Conservation (phyloP, 2,113 vertebrate species). For the Percopsis transmontana region DNA sequence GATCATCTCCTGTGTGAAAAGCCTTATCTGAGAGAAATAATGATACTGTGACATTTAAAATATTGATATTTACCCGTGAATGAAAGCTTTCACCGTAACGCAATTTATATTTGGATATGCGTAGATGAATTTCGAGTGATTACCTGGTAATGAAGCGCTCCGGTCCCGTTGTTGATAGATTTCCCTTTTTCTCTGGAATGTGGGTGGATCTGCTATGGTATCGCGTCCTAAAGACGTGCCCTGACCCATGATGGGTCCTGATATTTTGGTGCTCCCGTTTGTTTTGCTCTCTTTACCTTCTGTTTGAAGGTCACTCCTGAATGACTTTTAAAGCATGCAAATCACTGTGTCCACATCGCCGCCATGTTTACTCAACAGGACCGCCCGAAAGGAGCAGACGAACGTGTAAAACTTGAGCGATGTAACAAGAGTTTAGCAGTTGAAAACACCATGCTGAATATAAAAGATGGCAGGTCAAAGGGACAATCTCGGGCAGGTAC, state of each 20-base stretch:
- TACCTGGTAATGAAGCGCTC: slow-evolving; percentile 44
- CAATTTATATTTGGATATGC: slow-evolving; percentile 39
- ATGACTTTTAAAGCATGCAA: slow-evolving; percentile 78
- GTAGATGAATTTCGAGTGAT: slow-evolving; percentile 44
- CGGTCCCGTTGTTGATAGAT: slow-evolving; percentile 33
- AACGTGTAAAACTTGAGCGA: neutral
- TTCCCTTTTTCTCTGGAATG: slow-evolving; percentile 48
- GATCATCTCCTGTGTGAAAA: neutral
- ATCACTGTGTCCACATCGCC: slow-evolving; percentile 54
- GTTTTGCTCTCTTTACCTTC: slow-evolving; percentile 63
- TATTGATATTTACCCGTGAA: slow-evolving; percentile 12
- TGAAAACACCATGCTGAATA: neutral
- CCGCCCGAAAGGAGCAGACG: neutral
- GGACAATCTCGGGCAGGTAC: neutral
- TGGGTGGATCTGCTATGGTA: slow-evolving; percentile 57
- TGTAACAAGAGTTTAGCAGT: neutral
- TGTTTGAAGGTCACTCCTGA: slow-evolving; percentile 79
- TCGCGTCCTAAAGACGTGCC: slow-evolving; percentile 51
- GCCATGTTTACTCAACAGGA: slow-evolving; percentile 24
- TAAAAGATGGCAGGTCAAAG: neutral
- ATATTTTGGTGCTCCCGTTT: slow-evolving; percentile 78
- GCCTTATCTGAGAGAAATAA: slow-evolving; percentile 24
- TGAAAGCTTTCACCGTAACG: slow-evolving; percentile 11
- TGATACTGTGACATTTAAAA: slow-evolving; percentile 66
- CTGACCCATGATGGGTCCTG: slow-evolving; percentile 66